phyloP scores from a whole-genome alignment of 2,113 vertebrate genomes.

The Urocynchramus pylzowi region DNA sequence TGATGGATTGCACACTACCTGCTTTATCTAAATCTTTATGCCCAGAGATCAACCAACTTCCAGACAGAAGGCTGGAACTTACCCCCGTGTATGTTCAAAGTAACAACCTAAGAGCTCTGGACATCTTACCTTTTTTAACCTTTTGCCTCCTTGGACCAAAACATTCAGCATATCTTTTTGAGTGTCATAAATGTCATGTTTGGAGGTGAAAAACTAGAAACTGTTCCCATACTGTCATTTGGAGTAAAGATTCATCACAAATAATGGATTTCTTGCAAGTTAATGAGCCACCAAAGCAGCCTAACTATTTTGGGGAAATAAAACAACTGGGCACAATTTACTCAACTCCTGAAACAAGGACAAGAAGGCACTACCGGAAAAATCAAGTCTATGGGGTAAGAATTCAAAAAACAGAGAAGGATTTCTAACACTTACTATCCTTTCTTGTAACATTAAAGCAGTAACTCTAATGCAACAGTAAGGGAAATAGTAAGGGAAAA shows the following conservation, averaged over 20 bases:
- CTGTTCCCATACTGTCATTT: background rate
- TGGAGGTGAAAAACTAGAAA: background rate
- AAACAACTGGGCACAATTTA: background rate
- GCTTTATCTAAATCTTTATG: background rate
- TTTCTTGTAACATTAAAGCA: background rate
- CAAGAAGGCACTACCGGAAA: background rate
- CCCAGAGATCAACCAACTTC: too few relatives aligned
- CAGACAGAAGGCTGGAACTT: rapidly evolving
- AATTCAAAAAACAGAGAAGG: background rate
- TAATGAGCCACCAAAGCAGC: rapidly evolving
- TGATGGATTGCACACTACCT: background rate
- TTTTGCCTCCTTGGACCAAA: background rate
- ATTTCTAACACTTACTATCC: background rate
- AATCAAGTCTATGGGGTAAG: background rate
- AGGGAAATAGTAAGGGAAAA: background rate
- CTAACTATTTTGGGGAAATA: background rate
- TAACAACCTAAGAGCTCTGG: background rate
- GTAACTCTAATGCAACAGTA: background rate
- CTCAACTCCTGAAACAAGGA: background rate
- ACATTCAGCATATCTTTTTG: rapidly evolving
- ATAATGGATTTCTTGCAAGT: background rate
- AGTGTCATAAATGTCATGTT: background rate
- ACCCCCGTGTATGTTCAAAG: background rate
- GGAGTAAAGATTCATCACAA: background rate
- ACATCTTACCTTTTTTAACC: background rate